Conservation (phyloP, 2,888 invertebrate genomes). For the Vanessa cardui region DNA sequence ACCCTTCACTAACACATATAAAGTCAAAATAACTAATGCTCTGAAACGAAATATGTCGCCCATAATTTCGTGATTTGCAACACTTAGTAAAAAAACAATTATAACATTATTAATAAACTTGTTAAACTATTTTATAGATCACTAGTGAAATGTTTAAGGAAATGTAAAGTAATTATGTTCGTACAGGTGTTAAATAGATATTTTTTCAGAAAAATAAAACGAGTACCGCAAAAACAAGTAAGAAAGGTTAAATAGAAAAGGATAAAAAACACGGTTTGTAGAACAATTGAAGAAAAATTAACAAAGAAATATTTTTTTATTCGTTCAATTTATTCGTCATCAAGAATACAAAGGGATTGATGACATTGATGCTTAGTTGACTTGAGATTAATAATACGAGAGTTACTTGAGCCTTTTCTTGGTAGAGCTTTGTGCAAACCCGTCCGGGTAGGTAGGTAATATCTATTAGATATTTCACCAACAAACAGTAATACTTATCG, state of each 20-base stretch:
- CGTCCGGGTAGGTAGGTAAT: too few species aligned
- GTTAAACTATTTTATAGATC: too few species aligned
- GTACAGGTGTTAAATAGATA: constrained; percentile 16
- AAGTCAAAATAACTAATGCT: not conserved
- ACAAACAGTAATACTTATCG: too few species aligned
- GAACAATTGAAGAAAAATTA: constrained; percentile 8
- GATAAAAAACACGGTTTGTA: not conserved
- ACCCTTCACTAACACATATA: constrained; percentile 16
- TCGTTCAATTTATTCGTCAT: not conserved
- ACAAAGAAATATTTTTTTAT: constrained; percentile 4
- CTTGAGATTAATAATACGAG: too few species aligned
- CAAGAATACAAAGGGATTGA: too few species aligned
- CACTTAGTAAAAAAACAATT: not conserved
- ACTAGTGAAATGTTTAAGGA: not conserved
- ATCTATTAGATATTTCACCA: too few species aligned
- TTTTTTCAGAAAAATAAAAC: constrained; percentile 5
- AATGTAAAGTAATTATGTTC: constrained; percentile 6
- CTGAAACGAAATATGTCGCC: not conserved
- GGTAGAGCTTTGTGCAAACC: too few species aligned
- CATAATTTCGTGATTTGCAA: not conserved
- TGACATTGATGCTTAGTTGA: too few species aligned
- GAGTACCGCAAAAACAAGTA: not conserved
- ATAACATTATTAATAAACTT: too few species aligned
- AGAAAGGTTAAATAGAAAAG: not conserved
- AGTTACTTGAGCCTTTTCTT: too few species aligned